Conservation (phyloP, 2,113 vertebrate species). For the Cettia cetti region DNA sequence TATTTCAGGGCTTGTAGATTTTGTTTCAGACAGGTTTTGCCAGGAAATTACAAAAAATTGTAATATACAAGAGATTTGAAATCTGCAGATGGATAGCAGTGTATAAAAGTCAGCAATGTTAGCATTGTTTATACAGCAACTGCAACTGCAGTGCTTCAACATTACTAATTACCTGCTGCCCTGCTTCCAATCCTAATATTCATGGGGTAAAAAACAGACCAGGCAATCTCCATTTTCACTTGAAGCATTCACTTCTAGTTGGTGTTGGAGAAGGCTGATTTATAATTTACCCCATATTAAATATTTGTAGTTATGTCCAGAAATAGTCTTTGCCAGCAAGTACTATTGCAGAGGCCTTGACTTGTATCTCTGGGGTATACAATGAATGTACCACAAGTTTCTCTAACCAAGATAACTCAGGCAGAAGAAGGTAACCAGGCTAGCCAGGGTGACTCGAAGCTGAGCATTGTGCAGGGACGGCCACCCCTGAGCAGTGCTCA, state of each 20-base stretch:
- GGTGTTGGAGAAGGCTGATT: not conserved
- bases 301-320: not conserved
- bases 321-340: not conserved
- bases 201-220: not conserved
- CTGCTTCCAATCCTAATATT: not conserved
- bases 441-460: not conserved
- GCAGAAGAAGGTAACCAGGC: not conserved
- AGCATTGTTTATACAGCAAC: not conserved
- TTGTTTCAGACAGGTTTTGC: not conserved
- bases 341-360: not conserved
- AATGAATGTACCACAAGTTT: not conserved
- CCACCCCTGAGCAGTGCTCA: fast-evolving
- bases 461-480: not conserved
- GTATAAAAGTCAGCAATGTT: not conserved
- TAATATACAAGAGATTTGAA: constrained; percentile 17
- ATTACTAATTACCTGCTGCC: not conserved
- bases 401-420: not conserved
- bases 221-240: not conserved
- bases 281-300: not conserved
- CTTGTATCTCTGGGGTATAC: not conserved
- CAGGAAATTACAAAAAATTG: constrained; percentile 40
- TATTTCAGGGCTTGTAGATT: constrained; percentile 8
- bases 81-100: constrained; percentile 10
- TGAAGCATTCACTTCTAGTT: not conserved
- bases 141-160: not conserved